Base-by-base conservation (phyloP, 1,140 invertebrate genomes). In the Aphelenchoides fujianensis region DNA sequence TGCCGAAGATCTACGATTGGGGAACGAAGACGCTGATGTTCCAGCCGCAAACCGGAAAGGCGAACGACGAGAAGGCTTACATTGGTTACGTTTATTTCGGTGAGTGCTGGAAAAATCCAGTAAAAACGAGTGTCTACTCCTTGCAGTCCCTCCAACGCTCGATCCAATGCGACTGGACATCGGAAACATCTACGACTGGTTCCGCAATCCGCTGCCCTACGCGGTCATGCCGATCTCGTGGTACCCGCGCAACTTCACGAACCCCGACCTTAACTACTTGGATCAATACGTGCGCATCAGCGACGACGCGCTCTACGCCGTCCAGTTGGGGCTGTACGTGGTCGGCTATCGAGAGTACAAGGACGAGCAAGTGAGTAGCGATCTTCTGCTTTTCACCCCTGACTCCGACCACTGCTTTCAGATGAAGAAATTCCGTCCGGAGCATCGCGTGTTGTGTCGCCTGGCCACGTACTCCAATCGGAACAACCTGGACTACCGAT, bases 91-190 rank as follows among this genome's bases (percentile, higher is more conserved):
- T 84, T 16, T 83, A 83, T 59, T 83, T 83, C 68, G 79, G 79
- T 79, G 28, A 12, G 70, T 73, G 5, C 19, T 19, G n/a, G n/a
- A n/a, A n/a, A n/a, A n/a, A n/a, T n/a, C n/a, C n/a, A n/a, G n/a
- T n/a, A n/a, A n/a, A n/a, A n/a, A n/a, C n/a, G n/a, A n/a, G n/a
- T n/a, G n/a, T n/a, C n/a, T n/a, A n/a, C 69, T 66, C 53, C 5
- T 9, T 70, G 19, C 31, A n/a, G 81, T 83, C 27, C 82, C 82
- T 1, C 82, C 82, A 62, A 83, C 82, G 53, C 66, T 83, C 23
- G 82, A 83, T 78, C 82, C 82, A 12, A 84, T 84, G 83, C 71
- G 82, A 30, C 64, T 83, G n/a, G 83, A 84, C 59, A 84, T 83
- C 64, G 82, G 83, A 34, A 84, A 83, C 74, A 71, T 83, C n/a